These are phyloP conservation scores for Andrena bucephala DNA, from an alignment of 2,888 invertebrate genomes.

Conservation along the genomic window DNA sequence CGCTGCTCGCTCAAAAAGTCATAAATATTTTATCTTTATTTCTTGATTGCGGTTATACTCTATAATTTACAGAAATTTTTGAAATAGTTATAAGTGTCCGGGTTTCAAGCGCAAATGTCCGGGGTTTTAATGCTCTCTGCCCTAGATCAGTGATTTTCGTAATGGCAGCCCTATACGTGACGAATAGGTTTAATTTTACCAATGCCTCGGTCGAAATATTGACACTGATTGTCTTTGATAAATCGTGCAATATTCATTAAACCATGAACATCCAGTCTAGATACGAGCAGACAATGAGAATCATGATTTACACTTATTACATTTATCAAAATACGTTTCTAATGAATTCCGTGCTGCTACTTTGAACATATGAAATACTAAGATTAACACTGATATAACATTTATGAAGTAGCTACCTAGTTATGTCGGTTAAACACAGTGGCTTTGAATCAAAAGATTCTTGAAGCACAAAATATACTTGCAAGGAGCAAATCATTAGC, in stretches of 20 bases:
- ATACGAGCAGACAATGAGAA: conserved; percentile 30
- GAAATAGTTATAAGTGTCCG: too few relatives aligned
- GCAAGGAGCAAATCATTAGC: conserved; percentile 34
- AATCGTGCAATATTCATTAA: conserved; percentile 42
- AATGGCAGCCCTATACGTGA: not conserved
- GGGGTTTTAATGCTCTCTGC: too few relatives aligned
- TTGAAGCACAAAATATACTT: conserved; percentile 46
- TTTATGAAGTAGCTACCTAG: conserved; percentile 29
- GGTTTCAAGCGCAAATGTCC: too few relatives aligned
- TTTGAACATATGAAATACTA: conserved; percentile 35
- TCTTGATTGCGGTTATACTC: not conserved
- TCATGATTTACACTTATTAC: conserved; percentile 40
- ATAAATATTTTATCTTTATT: too few relatives aligned
- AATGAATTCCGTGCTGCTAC: conserved; percentile 33
- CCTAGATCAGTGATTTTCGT: too few relatives aligned
- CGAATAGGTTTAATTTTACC: conserved; percentile 29
- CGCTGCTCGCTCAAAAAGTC: too few relatives aligned
- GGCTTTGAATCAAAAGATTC: conserved; percentile 36
- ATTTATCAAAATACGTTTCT: conserved; percentile 49
- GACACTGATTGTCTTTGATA: conserved; percentile 59
- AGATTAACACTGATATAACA: conserved; percentile 37
- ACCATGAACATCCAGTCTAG: conserved; percentile 41
- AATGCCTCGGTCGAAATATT: conserved; percentile 37
- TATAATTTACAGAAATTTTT: too few relatives aligned
- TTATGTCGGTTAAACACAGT: conserved; percentile 14